Evolutionary conservation across 2,797 vertebrate species (phyloP), one percentile per base, ranked within the genome.

Genomic region (Choloepus didactylus): DNA sequence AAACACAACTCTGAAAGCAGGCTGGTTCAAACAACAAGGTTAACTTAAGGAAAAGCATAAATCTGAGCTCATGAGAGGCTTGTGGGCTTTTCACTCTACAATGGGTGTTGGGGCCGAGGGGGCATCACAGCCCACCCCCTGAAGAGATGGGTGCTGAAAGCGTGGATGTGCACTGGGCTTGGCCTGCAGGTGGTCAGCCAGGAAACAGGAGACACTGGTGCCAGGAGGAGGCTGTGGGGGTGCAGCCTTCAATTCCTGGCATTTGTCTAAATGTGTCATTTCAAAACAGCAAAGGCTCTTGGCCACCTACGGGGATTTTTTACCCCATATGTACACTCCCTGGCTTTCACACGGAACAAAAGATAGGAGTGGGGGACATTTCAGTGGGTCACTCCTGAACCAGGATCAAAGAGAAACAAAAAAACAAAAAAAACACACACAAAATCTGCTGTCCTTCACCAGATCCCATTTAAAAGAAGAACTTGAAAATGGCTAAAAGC

Each of bases 391-490:
- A 15, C 5, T 0, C n/a, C 76, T 80, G 90, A 89, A 19, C 54
- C 60, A 6, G 89, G 70, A 95, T 94, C 95, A 87, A 87, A 96
- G 81, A 93, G 88, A 77, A 85, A 62, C 25, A 18, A 56, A 18
- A 18, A 54, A 21, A 56, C 56, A 49, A 49, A 9, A 49, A 11
- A 49, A 76, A 19, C 5, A 35, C 41, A 38, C 29, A 23, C 27
- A 31, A 51, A 59, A 69, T 6, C 0, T 1, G 18, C 62, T 41
- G 0, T 2, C 0, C 29, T 12, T 29, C 12, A 3, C 16, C 86
- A 1, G 67, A n/a, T 1, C 25, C 67, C 75, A 14, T 14, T 77
- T 49, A 21, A 66, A 23, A 35, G 69, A 46, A 25, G 69, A 46
- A 25, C 56, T 16, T 11, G n/a, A 23, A 51, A 27, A 16, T 0